Percentiles rank a stretch among this genome's conserved stretches.
phyloP scores from a whole-genome alignment of 2,113 vertebrate species.

The Synchiropus splendidus region DNA sequence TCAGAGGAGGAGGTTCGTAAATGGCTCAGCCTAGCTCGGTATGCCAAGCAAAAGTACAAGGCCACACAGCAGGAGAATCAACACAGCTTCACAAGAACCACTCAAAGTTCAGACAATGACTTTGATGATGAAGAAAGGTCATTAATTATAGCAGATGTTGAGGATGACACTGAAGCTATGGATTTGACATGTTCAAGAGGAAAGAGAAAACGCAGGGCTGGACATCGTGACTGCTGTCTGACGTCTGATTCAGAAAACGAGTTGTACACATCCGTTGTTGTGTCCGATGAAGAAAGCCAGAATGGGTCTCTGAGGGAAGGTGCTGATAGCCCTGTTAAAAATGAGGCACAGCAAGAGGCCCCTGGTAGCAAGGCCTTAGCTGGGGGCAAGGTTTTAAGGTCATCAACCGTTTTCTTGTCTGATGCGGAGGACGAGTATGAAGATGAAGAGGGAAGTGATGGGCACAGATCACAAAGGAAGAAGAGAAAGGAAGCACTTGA shows the following conservation, averaged over 20 bases:
- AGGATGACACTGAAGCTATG: slow-evolving; percentile 57
- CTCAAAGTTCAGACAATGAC: slow-evolving; percentile 33
- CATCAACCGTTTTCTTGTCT: slow-evolving; percentile 69
- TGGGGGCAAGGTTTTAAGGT: slow-evolving; percentile 68
- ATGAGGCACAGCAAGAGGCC: slow-evolving; percentile 34
- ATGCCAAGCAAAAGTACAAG: slow-evolving; percentile 50
- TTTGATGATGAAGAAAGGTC: slow-evolving; percentile 60
- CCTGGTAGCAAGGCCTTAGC: slow-evolving; percentile 39
- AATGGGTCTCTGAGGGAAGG: slow-evolving; percentile 49
- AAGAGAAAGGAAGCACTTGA: slow-evolving; percentile 55
- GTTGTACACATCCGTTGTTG: slow-evolving; percentile 68
- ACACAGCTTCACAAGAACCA: slow-evolving; percentile 5
- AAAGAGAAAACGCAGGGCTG: slow-evolving; percentile 42
- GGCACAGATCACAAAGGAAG: slow-evolving; percentile 43
- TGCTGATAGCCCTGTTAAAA: slow-evolving; percentile 53
- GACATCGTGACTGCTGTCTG: slow-evolving; percentile 53
- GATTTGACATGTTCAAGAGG: slow-evolving; percentile 58
- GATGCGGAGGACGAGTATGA: slow-evolving; percentile 71
- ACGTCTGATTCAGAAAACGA: slow-evolving; percentile 70
- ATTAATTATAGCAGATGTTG: slow-evolving; percentile 62
- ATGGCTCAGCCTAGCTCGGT: slow-evolving; percentile 60
- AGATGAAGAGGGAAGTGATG: slow-evolving; percentile 50
- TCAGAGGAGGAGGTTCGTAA: slow-evolving; percentile 61
- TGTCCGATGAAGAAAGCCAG: slow-evolving; percentile 69
- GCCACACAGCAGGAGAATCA: slow-evolving; percentile 15